Conservation (phyloP, 1,140 invertebrate species). For the Pteromalus puparum region DNA sequence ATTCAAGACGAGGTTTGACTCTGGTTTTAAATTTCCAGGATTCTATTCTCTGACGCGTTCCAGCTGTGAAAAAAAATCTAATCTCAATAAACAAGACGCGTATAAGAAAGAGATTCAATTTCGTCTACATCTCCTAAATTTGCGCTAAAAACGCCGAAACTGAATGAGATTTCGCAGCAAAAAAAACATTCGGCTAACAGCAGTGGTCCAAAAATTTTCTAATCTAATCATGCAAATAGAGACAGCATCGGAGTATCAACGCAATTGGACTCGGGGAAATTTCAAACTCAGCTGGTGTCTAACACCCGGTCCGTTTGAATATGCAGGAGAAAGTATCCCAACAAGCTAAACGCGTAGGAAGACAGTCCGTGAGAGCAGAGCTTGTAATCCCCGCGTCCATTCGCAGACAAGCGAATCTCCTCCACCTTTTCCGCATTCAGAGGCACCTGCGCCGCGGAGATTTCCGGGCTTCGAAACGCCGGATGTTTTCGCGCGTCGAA, state of each 20-base stretch:
- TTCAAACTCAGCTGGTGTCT: not conserved
- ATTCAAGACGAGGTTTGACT: not conserved
- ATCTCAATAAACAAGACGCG: no score
- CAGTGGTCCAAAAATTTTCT: not conserved
- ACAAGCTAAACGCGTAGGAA: not conserved
- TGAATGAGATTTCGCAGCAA: not conserved
- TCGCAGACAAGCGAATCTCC: not conserved
- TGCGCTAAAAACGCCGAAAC: not conserved
- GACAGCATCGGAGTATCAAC: not conserved
- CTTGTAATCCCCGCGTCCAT: conserved; percentile 30
- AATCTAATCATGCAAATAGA: not conserved
- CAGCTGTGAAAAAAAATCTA: no score
- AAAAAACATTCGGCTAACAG: not conserved
- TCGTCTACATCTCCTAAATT: not conserved
- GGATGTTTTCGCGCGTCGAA: not conserved
- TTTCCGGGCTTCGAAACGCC: not conserved
- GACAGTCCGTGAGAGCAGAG: not conserved
- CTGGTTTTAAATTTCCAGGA: not conserved
- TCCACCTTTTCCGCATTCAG: not conserved
- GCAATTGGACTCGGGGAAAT: not conserved
- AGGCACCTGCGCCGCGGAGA: not conserved
- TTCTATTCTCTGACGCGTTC: no score
- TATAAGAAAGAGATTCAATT: not conserved
- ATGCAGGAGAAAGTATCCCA: not conserved
- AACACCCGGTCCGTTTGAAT: not conserved